Evolutionary conservation across 2,888 invertebrate species (phyloP).

Genomic region (Callyntrura guangdongensis): DNA sequence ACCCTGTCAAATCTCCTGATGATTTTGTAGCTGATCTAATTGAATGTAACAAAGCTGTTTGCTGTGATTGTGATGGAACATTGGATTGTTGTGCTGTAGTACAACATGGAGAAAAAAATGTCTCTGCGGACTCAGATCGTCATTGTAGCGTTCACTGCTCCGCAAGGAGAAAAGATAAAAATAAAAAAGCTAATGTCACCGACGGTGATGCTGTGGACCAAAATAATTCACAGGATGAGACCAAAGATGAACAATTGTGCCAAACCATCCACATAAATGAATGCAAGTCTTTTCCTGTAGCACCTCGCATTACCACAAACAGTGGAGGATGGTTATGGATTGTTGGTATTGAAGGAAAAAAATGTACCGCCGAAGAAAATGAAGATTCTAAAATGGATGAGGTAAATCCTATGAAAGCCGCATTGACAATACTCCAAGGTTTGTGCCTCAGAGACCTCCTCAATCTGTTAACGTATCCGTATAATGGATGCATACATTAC

Average conservation of each 20-base stretch:
- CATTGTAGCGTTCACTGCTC: constrained; percentile 74
- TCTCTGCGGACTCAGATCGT: constrained; percentile 12
- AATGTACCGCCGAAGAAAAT: constrained; percentile 87
- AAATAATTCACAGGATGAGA: background rate
- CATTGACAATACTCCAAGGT: constrained; percentile 81
- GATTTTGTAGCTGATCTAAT: constrained; percentile 84
- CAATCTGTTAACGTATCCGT: background rate
- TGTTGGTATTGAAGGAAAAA: constrained; percentile 92
- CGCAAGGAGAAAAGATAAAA: constrained; percentile 51
- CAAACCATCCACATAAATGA: constrained; percentile 87
- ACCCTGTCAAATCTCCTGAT: constrained; percentile 82
- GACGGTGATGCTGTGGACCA: constrained; percentile 18
- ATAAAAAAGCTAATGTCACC: constrained; percentile 33
- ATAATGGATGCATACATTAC: background rate
- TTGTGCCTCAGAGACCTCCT: constrained; percentile 36
- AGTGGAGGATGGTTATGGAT: constrained; percentile 94
- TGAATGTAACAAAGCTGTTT: constrained; percentile 84
- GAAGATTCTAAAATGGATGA: constrained; percentile 25
- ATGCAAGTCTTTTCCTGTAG: constrained; percentile 89
- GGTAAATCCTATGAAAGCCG: constrained; percentile 82
- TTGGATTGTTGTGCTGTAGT: constrained; percentile 74
- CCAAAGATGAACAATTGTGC: constrained; percentile 46
- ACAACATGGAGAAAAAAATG: constrained; percentile 10
- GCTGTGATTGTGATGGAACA: constrained; percentile 85
- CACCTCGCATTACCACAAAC: constrained; percentile 89